These are phyloP conservation scores for Willisornis vidua DNA, from an alignment of 2,113 vertebrate genomes.

Conservation along the genomic window DNA sequence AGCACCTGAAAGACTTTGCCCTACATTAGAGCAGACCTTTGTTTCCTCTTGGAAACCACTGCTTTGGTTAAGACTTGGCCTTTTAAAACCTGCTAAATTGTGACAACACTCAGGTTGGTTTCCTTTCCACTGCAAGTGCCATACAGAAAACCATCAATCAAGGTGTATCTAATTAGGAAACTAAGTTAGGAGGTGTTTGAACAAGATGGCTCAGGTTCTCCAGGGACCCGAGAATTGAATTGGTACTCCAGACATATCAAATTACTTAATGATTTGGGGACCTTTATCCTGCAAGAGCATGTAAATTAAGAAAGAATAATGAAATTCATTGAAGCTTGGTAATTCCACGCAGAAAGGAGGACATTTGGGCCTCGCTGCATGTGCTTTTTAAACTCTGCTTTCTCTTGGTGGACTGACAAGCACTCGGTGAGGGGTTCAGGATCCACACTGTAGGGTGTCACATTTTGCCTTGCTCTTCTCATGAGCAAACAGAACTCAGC, in stretches of 20 bases:
- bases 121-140: constrained; percentile 43
- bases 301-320: constrained; percentile 81
- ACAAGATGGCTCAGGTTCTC: constrained; percentile 73
- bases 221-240: constrained; percentile 72
- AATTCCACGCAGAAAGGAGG: constrained; percentile 29
- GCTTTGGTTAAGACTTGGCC: constrained; percentile 55
- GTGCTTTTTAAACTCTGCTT: constrained; percentile 54
- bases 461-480: not conserved
- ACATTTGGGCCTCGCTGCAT: constrained; percentile 28
- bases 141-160: constrained; percentile 74
- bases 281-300: constrained; percentile 75
- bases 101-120: constrained; percentile 72
- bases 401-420: constrained; percentile 27
- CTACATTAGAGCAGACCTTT: not conserved
- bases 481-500: not conserved
- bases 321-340: constrained; percentile 74
- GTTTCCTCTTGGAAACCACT: constrained; percentile 49
- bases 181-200: constrained; percentile 81
- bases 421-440: not conserved
- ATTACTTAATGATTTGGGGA: constrained; percentile 83
- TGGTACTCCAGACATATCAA: constrained; percentile 78
- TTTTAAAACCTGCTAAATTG: constrained; percentile 58
- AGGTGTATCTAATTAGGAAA: constrained; percentile 79
- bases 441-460: not conserved
- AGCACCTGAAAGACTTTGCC: not conserved